phyloP scores from a whole-genome alignment of 2,113 vertebrate species.

The Lepisosteus osseus region DNA sequence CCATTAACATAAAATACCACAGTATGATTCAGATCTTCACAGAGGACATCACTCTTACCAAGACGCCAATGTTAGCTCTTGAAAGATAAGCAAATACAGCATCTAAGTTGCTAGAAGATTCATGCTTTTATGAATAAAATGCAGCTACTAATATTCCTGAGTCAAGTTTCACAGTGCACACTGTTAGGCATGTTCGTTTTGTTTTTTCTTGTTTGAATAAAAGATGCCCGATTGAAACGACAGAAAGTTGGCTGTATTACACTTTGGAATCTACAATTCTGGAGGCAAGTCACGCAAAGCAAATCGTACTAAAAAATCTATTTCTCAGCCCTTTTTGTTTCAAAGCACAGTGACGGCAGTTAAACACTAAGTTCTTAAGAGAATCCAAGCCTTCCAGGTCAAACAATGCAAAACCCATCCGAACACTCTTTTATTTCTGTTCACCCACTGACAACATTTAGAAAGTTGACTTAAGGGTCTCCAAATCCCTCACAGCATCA shows the following conservation, averaged over 20 bases:
- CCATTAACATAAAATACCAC: too few species aligned
- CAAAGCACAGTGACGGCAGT: too few species aligned
- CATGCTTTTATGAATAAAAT: slow-evolving; percentile 4
- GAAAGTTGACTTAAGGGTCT: background rate
- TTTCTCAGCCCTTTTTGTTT: background rate
- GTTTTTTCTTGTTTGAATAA: background rate
- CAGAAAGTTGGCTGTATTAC: too few species aligned
- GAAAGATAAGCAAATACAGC: background rate
- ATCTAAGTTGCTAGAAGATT: background rate
- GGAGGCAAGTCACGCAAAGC: too few species aligned
- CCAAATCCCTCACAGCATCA: background rate
- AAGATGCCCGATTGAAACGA: too few species aligned
- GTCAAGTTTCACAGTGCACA: background rate
- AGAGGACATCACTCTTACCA: slow-evolving; percentile 9
- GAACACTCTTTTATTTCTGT: slow-evolving; percentile 24
- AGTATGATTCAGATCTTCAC: slow-evolving; percentile 2
- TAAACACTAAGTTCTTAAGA: background rate
- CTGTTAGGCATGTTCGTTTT: background rate
- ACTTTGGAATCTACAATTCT: too few species aligned
- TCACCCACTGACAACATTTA: slow-evolving; percentile 19
- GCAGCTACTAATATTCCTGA: slow-evolving; percentile 9
- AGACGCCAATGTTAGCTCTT: background rate
- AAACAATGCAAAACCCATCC: background rate
- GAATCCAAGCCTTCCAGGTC: slow-evolving; percentile 4
- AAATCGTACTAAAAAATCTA: too few species aligned